These are phyloP conservation scores for Steinernema scapterisci DNA, from an alignment of 2,888 invertebrate genomes.

Conservation along the genomic window DNA sequence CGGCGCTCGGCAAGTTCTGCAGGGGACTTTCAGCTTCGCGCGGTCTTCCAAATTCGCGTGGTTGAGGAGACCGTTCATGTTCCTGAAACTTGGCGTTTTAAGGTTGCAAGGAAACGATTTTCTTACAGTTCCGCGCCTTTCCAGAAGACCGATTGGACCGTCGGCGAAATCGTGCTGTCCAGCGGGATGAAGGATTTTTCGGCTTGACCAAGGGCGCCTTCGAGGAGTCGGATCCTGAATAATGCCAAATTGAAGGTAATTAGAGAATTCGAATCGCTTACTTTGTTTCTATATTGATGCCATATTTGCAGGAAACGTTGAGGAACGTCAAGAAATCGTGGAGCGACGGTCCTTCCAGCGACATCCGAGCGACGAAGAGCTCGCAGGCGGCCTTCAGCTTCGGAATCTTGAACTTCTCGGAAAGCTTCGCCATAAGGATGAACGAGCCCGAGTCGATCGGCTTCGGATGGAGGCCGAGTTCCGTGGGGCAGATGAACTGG, in stretches of 20 bases:
- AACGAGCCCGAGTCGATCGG: slow-evolving; percentile 42
- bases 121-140: slow-evolving; percentile 34
- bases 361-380: slow-evolving; percentile 40
- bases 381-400: slow-evolving; percentile 41
- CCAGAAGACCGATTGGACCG: slow-evolving; percentile 28
- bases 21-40: slow-evolving; percentile 42
- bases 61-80: background rate
- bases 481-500: slow-evolving; percentile 42
- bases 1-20: slow-evolving; percentile 40
- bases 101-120: background rate
- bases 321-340: slow-evolving; percentile 35
- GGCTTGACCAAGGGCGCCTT: slow-evolving; percentile 39
- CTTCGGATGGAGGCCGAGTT: slow-evolving; percentile 44
- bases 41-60: background rate
- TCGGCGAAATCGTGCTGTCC: slow-evolving; percentile 22
- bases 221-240: slow-evolving; percentile 42
- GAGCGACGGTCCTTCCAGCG: slow-evolving; percentile 10
- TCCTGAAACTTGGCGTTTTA: background rate
- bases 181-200: background rate
- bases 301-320: slow-evolving; percentile 37
- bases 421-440: slow-evolving; percentile 36
- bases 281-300: slow-evolving; percentile 34
- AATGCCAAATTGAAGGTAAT: background rate
- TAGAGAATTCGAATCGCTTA: background rate
- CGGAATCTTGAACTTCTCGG: slow-evolving; percentile 39